Evolutionary conservation across 2,888 invertebrate genomes (phyloP).

Genomic region (Drosophila lacicola): DNA sequence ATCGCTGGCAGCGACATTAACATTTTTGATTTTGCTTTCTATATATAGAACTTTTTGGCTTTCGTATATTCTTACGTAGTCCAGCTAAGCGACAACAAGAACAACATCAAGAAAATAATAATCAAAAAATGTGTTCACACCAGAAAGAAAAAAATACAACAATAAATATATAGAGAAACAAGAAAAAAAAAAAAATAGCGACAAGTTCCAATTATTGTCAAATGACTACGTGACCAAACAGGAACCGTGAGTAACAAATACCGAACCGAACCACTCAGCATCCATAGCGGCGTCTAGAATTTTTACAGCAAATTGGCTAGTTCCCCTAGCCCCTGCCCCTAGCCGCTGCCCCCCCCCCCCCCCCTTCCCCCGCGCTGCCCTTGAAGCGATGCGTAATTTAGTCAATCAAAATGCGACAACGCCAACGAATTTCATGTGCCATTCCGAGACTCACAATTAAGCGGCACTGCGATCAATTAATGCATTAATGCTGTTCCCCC

Average conservation of each 20-base stretch:
- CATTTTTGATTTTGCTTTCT: slow-evolving; percentile 38
- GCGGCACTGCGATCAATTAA: slow-evolving; percentile 45
- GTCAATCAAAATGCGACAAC: slow-evolving; percentile 60
- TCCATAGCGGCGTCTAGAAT: slow-evolving; percentile 3
- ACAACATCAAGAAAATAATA: slow-evolving; percentile 10
- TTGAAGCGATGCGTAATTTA: slow-evolving; percentile 33
- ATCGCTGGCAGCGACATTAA: slow-evolving; percentile 42
- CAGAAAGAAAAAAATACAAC: slow-evolving; percentile 1
- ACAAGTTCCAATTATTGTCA: slow-evolving; percentile 39
- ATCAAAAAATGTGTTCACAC: slow-evolving; percentile 29
- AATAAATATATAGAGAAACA: slow-evolving; percentile 19
- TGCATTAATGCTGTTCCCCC: slow-evolving; percentile 35
- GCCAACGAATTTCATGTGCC: slow-evolving; percentile 44
- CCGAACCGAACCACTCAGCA: slow-evolving; percentile 3
- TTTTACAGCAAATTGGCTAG: slow-evolving; percentile 12
- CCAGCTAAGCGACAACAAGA: slow-evolving; percentile 36
- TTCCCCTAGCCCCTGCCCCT: no score
- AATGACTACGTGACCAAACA: slow-evolving; percentile 59
- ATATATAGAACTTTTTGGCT: slow-evolving; percentile 48
- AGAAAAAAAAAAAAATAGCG: slow-evolving; percentile 17
- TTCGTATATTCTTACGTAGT: slow-evolving; percentile 51
- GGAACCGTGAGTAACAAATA: slow-evolving; percentile 19
- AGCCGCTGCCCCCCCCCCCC: neutral
- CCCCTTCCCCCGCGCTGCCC: neutral
- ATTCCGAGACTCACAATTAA: slow-evolving; percentile 50